Percentiles rank a stretch among this genome's conserved stretches.
phyloP scores from a whole-genome alignment of 1,140 invertebrate genomes.

The Paraescarpia echinospica region DNA sequence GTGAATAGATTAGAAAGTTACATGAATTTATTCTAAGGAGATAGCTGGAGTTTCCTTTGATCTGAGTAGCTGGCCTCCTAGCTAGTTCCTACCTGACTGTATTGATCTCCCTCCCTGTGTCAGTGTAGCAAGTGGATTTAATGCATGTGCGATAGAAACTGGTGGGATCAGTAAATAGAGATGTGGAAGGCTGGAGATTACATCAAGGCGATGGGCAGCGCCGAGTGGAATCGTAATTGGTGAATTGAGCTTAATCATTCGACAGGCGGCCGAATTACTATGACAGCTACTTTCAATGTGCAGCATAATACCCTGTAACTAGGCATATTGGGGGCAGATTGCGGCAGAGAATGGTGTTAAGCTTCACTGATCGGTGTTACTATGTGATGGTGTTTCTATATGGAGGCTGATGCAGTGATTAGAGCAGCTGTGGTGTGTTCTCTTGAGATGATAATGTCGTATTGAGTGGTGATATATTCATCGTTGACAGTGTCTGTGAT shows the following conservation, averaged over 20 bases:
- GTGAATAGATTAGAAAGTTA: neutral
- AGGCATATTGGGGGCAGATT: neutral
- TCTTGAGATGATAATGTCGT: neutral
- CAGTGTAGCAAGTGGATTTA: neutral
- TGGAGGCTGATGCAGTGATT: neutral
- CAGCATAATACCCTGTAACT: neutral
- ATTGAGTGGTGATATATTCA: neutral
- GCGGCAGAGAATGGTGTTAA: neutral
- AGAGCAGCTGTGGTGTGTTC: neutral
- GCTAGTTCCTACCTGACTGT: neutral
- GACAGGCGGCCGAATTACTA: neutral
- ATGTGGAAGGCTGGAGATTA: neutral
- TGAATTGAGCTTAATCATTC: neutral
- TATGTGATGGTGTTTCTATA: too few species aligned
- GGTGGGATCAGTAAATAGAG: neutral
- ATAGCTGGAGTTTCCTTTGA: neutral
- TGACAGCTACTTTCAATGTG: neutral
- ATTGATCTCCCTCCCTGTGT: neutral
- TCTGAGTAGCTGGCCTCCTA: neutral
- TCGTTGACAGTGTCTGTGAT: neutral
- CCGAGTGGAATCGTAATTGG: too few species aligned
- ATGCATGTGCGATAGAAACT: neutral
- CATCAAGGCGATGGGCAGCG: neutral
- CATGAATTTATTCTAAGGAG: neutral
- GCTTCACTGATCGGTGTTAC: neutral